These are phyloP conservation scores for Neopelma chrysocephalum DNA, from an alignment of 2,797 vertebrate species.

Conservation along the genomic window DNA sequence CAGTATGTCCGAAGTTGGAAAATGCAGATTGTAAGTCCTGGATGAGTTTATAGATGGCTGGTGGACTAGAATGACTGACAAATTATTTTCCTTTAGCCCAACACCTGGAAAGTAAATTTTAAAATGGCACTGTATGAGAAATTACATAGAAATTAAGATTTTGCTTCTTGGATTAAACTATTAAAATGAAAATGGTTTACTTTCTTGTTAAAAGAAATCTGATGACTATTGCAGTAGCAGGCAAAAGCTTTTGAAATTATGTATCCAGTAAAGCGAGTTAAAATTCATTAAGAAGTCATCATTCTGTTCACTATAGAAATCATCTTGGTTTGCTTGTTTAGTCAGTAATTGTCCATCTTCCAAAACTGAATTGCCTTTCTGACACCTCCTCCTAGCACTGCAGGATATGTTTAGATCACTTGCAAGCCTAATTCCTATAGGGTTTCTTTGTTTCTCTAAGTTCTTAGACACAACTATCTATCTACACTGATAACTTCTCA, in stretches of 20 bases:
- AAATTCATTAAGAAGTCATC: background rate
- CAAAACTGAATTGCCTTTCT: background rate
- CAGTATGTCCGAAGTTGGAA: background rate
- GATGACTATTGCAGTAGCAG: background rate
- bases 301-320: background rate
- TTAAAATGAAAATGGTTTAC: background rate
- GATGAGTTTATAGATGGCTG: background rate
- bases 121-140: background rate
- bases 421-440: background rate
- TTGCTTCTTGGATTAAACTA: background rate
- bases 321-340: background rate
- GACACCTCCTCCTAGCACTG: background rate
- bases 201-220: background rate
- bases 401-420: background rate
- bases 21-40: background rate
- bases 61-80: background rate
- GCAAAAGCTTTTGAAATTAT: background rate
- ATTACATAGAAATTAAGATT: background rate
- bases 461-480: background rate
- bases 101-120: background rate
- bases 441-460: background rate
- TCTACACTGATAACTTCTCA: background rate
- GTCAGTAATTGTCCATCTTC: background rate
- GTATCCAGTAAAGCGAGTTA: background rate
- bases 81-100: background rate